Conservation (phyloP, 64 coral and sea anemone species). For the Exaiptasia diaphana region DNA sequence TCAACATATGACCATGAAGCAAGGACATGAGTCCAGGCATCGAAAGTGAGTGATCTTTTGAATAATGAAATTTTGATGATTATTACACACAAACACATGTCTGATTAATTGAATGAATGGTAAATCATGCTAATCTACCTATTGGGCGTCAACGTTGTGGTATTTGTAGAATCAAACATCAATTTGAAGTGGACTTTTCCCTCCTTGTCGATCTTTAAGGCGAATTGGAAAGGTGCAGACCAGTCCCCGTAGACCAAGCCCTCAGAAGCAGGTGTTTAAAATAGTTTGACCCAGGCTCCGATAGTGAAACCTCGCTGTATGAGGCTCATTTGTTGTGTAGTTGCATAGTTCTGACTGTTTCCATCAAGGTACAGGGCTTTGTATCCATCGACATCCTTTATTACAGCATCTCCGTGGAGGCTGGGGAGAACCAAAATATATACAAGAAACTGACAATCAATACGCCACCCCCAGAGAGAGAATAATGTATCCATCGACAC, state of each 20-base stretch:
- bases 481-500: background rate
- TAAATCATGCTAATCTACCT: too few species aligned
- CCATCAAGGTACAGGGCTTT: slow-evolving; percentile 15
- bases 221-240: background rate
- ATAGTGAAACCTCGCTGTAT: background rate
- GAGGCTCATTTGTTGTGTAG: background rate
- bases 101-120: too few species aligned
- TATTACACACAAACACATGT: too few species aligned
- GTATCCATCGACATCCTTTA: background rate
- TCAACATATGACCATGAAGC: background rate
- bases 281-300: background rate
- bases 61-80: too few species aligned
- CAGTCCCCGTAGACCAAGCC: background rate
- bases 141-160: too few species aligned
- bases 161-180: background rate
- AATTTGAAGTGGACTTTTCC: background rate
- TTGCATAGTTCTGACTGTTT: background rate
- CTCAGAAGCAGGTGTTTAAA: background rate
- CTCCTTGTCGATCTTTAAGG: background rate
- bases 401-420: background rate
- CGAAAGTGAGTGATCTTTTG: background rate
- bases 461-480: background rate
- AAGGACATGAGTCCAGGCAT: background rate
- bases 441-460: background rate
- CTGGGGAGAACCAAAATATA: background rate